Conservation (phyloP, 2,888 invertebrate genomes). For the Erannis defoliaria region DNA sequence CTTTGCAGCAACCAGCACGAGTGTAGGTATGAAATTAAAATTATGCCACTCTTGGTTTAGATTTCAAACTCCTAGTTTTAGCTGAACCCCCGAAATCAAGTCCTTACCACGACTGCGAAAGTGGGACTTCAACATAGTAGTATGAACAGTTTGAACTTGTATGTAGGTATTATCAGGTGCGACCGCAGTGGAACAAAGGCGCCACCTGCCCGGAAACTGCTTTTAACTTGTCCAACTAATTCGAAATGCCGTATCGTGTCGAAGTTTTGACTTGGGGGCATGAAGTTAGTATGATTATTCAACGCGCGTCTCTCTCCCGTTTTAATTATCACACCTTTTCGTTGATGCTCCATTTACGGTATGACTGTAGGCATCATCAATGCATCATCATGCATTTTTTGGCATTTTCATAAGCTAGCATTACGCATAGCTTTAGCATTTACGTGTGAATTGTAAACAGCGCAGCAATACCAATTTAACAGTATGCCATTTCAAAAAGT, state of each 20-base stretch:
- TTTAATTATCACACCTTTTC: conserved; percentile 49
- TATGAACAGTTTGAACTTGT: conserved; percentile 51
- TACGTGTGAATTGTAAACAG: no score
- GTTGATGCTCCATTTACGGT: conserved; percentile 16
- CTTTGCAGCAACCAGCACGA: no score
- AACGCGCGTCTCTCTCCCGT: conserved; percentile 50
- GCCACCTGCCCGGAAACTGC: conserved; percentile 64
- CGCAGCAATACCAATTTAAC: no score
- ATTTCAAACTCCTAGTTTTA: not conserved
- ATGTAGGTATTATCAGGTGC: conserved; percentile 62
- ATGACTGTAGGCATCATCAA: not conserved
- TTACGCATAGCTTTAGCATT: no score
- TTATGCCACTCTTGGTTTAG: no score
- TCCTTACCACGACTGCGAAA: conserved; percentile 7
- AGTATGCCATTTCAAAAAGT: no score
- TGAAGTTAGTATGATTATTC: conserved; percentile 60
- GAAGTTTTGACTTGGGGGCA: conserved; percentile 63
- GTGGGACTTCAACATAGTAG: conserved; percentile 57
- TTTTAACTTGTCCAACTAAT: conserved; percentile 67
- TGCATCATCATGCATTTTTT: not conserved
- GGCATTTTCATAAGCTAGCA: no score
- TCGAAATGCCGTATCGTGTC: conserved; percentile 63
- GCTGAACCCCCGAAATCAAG: not conserved
- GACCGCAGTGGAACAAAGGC: conserved; percentile 64
- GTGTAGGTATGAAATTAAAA: no score